Evolutionary conservation across 2,888 invertebrate genomes (phyloP).

Genomic region (Drosophila nr. medialis): DNA sequence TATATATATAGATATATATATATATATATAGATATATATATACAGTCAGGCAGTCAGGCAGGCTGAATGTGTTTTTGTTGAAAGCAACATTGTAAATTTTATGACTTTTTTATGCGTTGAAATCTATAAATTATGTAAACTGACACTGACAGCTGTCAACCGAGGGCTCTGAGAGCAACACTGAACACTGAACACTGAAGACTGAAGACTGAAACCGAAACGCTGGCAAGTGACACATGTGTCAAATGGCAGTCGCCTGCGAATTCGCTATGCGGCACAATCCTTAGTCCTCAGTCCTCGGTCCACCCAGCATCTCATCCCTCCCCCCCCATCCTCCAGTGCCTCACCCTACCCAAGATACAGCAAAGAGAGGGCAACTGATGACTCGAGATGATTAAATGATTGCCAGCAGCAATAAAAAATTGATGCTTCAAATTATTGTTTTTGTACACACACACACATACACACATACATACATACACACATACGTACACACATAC

Average conservation of each 20-base stretch:
- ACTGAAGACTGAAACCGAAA: conserved; percentile 47
- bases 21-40: background rate
- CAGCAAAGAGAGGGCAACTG: conserved; percentile 49
- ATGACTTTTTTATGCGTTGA: conserved; percentile 80
- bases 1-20: background rate
- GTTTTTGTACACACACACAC: conserved; percentile 61
- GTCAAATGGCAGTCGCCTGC: conserved; percentile 71
- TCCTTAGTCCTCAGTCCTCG: background rate
- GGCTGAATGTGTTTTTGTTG: conserved; percentile 71
- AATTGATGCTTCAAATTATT: conserved; percentile 76
- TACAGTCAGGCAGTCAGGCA: conserved; percentile 1
- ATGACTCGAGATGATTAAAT: conserved; percentile 80
- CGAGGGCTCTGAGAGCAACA: conserved; percentile 41
- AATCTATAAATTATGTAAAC: conserved; percentile 80
- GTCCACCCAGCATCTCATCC: conserved; percentile 4
- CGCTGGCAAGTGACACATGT: conserved; percentile 78
- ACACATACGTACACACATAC: background rate
- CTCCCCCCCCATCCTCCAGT: background rate
- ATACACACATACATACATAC: background rate
- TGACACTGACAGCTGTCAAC: conserved; percentile 78
- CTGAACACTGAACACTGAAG: conserved; percentile 1
- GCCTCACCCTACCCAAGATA: background rate
- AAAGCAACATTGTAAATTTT: conserved; percentile 80
- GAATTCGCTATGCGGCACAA: conserved; percentile 47
- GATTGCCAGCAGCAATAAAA: conserved; percentile 75